A percentile compares a stretch with the other conserved stretches of the same genome.
Conservation (phyloP, 2,888 invertebrate genomes). For the Eretmocerus hayati region DNA sequence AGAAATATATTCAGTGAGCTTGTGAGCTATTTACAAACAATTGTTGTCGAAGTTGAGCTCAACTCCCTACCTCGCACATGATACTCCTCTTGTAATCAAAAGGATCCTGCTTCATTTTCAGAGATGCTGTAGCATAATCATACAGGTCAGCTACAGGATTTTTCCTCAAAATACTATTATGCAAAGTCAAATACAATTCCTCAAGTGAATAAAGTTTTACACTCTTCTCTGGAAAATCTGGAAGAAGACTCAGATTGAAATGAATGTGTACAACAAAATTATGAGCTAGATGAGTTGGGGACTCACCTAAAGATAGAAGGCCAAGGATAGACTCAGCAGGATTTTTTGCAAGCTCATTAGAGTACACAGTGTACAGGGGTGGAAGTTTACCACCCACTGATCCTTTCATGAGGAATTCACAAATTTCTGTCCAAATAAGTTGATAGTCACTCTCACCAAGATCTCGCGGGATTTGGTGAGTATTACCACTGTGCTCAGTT, state of each 20-base stretch:
- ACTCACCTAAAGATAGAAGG: conserved; percentile 2
- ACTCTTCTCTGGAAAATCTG: conserved; percentile 16
- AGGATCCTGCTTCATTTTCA: conserved; percentile 42
- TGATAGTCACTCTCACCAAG: conserved; percentile 35
- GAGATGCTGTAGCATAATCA: conserved; percentile 28
- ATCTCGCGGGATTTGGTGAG: conserved; percentile 49
- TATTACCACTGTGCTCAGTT: conserved; percentile 41
- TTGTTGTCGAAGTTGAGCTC: conserved; percentile 2
- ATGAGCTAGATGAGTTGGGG: conserved; percentile 2
- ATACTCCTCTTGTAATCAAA: conserved; percentile 37
- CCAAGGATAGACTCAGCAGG: conserved; percentile 11
- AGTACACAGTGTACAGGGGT: conserved; percentile 44
- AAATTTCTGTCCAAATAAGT: conserved; percentile 44
- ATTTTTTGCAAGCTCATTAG: conserved; percentile 5
- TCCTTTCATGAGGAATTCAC: conserved; percentile 41
- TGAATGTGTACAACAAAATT: conserved; percentile 2
- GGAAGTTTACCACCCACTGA: conserved; percentile 32
- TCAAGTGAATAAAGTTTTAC: conserved; percentile 36
- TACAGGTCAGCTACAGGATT: conserved; percentile 42
- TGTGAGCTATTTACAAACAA: neutral
- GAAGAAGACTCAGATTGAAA: neutral
- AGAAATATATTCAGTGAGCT: too few species aligned
- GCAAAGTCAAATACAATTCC: conserved; percentile 36
- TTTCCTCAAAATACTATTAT: conserved; percentile 26
- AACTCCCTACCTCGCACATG: conserved; percentile 41